Evolutionary conservation across 2,888 invertebrate genomes (phyloP).

Genomic region (Ectropis crepuscularia): DNA sequence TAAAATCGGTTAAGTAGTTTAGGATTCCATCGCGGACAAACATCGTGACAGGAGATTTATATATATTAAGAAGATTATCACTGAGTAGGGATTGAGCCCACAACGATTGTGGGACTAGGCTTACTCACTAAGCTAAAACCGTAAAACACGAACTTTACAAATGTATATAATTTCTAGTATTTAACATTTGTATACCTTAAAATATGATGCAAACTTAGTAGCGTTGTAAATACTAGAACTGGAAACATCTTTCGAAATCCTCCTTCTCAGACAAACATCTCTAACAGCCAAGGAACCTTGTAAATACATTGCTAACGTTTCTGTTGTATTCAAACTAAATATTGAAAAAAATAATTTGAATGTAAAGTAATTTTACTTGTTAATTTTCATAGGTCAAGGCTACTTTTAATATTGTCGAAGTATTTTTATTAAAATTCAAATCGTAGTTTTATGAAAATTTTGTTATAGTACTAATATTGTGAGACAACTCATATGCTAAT

Average conservation of each 20-base stretch:
- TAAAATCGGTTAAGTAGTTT: too few species aligned
- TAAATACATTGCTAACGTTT: neutral
- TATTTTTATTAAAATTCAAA: slow-evolving; percentile 8
- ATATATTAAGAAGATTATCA: too few species aligned
- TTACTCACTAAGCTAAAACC: too few species aligned
- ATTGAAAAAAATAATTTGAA: slow-evolving; percentile 2
- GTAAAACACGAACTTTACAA: too few species aligned
- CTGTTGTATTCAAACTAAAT: neutral
- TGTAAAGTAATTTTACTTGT: neutral
- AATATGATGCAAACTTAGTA: slow-evolving; percentile 2
- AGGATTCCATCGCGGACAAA: too few species aligned
- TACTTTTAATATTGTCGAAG: slow-evolving; percentile 4
- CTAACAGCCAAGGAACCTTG: neutral
- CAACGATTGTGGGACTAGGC: too few species aligned
- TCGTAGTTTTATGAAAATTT: neutral
- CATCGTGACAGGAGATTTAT: too few species aligned
- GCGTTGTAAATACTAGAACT: neutral
- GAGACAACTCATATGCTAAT: neutral
- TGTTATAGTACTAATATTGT: neutral
- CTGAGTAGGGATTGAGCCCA: too few species aligned
- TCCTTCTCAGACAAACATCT: neutral
- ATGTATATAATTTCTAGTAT: too few species aligned
- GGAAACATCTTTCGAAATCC: slow-evolving; percentile 1
- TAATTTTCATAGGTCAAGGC: slow-evolving; percentile 4
- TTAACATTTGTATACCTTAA: neutral